phyloP scores from a whole-genome alignment of 1,140 invertebrate genomes.

The Aphidius gifuensis region DNA sequence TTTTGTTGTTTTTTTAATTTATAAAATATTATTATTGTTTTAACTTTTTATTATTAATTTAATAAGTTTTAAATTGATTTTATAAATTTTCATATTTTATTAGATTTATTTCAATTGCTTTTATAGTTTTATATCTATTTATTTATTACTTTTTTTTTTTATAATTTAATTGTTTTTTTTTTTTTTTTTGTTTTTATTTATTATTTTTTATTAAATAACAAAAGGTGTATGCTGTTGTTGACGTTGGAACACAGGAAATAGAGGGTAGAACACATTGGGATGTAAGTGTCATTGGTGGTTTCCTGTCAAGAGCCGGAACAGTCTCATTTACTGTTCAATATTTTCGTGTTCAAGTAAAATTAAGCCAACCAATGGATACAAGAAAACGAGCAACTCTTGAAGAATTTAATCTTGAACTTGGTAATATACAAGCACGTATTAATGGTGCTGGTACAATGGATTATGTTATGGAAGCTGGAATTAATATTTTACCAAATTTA shows the following conservation, averaged over 20 bases:
- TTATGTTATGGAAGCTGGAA: slow-evolving; percentile 71
- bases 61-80: no score
- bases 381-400: slow-evolving; percentile 68
- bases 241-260: slow-evolving; percentile 75
- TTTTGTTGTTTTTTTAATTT: no score
- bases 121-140: background rate
- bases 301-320: slow-evolving; percentile 68
- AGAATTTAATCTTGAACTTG: slow-evolving; percentile 73
- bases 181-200: background rate
- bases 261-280: slow-evolving; percentile 77
- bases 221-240: slow-evolving; percentile 59
- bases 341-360: slow-evolving; percentile 63
- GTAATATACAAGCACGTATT: slow-evolving; percentile 71
- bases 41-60: no score
- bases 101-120: background rate
- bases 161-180: no score
- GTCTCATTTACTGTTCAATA: slow-evolving; percentile 74
- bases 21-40: no score
- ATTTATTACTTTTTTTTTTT: background rate
- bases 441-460: slow-evolving; percentile 78
- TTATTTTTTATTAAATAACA: slow-evolving; percentile 13
- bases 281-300: slow-evolving; percentile 63
- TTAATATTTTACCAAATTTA: slow-evolving; percentile 79
- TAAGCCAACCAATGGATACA: slow-evolving; percentile 74
- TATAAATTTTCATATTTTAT: no score